Percentiles rank a stretch among this genome's conserved stretches.
These are phyloP conservation scores for Neostethus bicornis DNA, from an alignment of 2,797 vertebrate genomes.

Conservation along the genomic window DNA sequence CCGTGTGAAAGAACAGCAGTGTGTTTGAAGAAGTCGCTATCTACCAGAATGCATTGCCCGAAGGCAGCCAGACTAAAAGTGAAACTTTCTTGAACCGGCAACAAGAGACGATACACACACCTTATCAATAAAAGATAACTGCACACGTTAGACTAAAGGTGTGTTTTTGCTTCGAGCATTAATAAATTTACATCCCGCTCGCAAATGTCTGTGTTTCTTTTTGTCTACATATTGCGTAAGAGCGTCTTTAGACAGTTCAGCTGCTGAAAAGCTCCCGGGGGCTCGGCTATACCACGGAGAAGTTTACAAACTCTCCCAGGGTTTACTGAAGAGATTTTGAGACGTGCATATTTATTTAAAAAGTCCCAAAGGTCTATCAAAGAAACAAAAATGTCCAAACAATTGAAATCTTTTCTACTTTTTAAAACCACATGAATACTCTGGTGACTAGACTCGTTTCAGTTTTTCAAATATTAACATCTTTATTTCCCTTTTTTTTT, in stretches of 20 bases:
- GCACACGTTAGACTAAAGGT: neutral
- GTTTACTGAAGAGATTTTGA: constrained; percentile 45
- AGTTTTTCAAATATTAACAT: too few species aligned
- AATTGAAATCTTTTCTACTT: constrained; percentile 33
- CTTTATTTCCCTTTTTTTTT: too few species aligned
- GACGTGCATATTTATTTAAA: constrained; percentile 49
- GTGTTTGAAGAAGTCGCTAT: neutral
- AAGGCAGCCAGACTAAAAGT: constrained; percentile 12
- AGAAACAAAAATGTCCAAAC: constrained; percentile 21
- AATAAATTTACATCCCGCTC: neutral
- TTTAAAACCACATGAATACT: constrained; percentile 11
- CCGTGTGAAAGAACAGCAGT: too few species aligned
- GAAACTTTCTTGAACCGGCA: neutral
- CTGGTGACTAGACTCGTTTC: too few species aligned
- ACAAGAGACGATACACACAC: constrained; percentile 3
- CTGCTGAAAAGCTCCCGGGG: constrained; percentile 29
- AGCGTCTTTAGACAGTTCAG: constrained; percentile 24
- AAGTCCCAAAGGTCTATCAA: constrained; percentile 35
- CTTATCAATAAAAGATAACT: constrained; percentile 8
- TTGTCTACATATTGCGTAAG: constrained; percentile 35
- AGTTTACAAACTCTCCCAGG: constrained; percentile 45
- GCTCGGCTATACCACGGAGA: constrained; percentile 12
- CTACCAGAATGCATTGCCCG: neutral
- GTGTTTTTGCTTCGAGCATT: constrained; percentile 5
- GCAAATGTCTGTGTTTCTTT: constrained; percentile 8